phyloP scores from a whole-genome alignment of 1,140 invertebrate species.

The Aphis gossypii region DNA sequence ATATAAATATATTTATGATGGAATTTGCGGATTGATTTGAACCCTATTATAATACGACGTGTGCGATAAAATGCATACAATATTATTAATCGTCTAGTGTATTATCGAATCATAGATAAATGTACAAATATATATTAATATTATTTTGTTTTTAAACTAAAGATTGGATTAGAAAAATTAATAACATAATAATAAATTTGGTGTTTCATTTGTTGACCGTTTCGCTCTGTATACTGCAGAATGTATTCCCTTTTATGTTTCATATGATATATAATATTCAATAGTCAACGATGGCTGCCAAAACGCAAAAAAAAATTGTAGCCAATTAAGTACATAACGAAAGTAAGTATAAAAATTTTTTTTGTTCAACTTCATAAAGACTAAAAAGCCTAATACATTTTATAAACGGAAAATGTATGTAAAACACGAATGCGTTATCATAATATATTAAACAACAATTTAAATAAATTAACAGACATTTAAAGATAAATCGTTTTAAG shows the following conservation, averaged over 20 bases:
- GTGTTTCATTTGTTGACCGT: neutral
- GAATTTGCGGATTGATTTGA: neutral
- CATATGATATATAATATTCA: neutral
- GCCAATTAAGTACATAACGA: conserved; percentile 23
- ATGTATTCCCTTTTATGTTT: neutral
- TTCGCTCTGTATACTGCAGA: neutral
- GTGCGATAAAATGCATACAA: neutral
- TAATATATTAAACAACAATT: neutral
- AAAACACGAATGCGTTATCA: neutral
- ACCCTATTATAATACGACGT: neutral
- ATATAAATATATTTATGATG: neutral
- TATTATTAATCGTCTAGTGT: neutral
- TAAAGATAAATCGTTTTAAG: neutral
- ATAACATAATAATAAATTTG: neutral
- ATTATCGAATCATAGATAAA: neutral
- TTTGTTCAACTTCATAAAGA: conserved; percentile 40
- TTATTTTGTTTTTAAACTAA: neutral
- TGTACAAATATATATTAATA: neutral
- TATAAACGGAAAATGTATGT: neutral
- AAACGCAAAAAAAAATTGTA: conserved; percentile 6
- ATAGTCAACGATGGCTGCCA: conserved; percentile 28
- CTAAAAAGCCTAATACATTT: neutral
- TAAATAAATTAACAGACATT: conserved; percentile 25
- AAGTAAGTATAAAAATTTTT: neutral
- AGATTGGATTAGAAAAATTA: neutral